Evolutionary conservation across 35 echinoderm and acorn worm genomes (phyloP).

Genomic region (Heliocidaris tuberculata): DNA sequence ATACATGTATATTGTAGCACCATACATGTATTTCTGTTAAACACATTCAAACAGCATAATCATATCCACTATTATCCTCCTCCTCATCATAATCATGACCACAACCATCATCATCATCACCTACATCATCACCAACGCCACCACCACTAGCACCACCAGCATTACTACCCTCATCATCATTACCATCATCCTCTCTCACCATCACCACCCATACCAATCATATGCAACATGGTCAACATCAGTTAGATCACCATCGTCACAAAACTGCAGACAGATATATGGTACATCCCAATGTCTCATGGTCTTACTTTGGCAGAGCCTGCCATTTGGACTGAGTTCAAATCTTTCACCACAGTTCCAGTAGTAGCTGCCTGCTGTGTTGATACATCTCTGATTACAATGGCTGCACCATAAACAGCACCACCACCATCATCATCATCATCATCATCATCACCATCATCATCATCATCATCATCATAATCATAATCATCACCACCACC

Average conservation of each 20-base stretch:
- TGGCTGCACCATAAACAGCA: too few relatives aligned
- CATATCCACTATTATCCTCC: too few relatives aligned
- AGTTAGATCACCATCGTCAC: not conserved
- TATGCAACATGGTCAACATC: too few relatives aligned
- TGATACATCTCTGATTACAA: conserved; percentile 90
- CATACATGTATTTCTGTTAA: too few relatives aligned
- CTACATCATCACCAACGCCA: not conserved
- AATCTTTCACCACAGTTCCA: conserved; percentile 97
- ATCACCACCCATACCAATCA: not conserved
- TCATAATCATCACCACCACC: too few relatives aligned
- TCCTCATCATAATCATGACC: not conserved
- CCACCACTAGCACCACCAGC: not conserved
- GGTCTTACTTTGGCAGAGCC: conserved; percentile 90
- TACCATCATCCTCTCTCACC: not conserved
- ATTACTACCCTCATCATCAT: not conserved
- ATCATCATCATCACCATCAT: too few relatives aligned
- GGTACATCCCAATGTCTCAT: not conserved
- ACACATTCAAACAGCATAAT: too few relatives aligned
- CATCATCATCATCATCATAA: too few relatives aligned
- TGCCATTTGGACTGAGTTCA: conserved; percentile 96
- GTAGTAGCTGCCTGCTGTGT: conserved; percentile 92
- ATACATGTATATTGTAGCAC: too few relatives aligned
- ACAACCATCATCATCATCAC: not conserved
- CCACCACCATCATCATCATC: too few relatives aligned
- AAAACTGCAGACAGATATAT: not conserved